phyloP scores from a whole-genome alignment of 1,140 invertebrate genomes.

The Pissodes strobi region DNA sequence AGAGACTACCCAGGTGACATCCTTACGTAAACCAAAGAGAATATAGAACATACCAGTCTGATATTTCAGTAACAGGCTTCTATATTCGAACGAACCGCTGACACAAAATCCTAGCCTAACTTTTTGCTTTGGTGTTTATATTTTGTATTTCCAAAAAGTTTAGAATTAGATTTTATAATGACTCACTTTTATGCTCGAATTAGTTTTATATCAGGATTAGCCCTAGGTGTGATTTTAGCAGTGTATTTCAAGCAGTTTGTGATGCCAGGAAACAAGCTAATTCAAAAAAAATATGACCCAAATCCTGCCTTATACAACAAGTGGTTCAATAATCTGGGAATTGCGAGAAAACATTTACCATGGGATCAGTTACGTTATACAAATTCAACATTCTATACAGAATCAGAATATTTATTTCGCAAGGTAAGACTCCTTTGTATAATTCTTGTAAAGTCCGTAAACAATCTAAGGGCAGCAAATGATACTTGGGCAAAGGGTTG shows the following conservation, averaged over 20 bases:
- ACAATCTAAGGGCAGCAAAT: constrained; percentile 39
- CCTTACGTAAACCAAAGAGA: too few relatives aligned
- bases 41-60: too few relatives aligned
- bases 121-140: too few relatives aligned
- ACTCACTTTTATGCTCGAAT: constrained; percentile 31
- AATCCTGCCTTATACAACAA: constrained; percentile 30
- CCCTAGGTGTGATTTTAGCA: constrained; percentile 29
- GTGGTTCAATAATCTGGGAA: constrained; percentile 42
- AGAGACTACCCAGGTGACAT: too few relatives aligned
- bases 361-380: constrained; percentile 48
- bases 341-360: constrained; percentile 21
- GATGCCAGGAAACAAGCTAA: background rate
- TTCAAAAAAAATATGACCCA: background rate
- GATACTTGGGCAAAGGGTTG: constrained; percentile 47
- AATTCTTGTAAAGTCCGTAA: constrained; percentile 39
- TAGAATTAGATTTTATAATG: too few relatives aligned
- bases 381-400: constrained; percentile 31
- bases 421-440: constrained; percentile 44
- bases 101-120: too few relatives aligned
- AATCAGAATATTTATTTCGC: constrained; percentile 43
- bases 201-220: constrained; percentile 32
- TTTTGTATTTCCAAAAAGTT: too few relatives aligned
- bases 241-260: constrained; percentile 12
- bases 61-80: too few relatives aligned
- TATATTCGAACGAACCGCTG: too few relatives aligned